Percentiles rank a stretch among this genome's conserved stretches.
phyloP scores from a whole-genome alignment of 2,113 vertebrate species.

The Tyto alba region DNA sequence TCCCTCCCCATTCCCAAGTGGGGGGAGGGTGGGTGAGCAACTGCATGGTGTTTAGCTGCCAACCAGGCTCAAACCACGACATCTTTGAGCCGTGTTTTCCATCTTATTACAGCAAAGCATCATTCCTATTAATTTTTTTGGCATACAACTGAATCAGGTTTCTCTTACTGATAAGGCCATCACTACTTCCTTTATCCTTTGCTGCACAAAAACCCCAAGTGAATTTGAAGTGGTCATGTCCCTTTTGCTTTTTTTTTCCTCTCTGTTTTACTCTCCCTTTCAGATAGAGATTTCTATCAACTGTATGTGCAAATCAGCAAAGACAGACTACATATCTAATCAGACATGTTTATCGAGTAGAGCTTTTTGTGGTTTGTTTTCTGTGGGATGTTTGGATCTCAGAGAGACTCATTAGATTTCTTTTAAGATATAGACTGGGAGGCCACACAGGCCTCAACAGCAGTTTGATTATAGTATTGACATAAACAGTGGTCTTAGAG shows the following conservation, averaged over 20 bases:
- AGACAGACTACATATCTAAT: slow-evolving; percentile 4
- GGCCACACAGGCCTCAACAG: slow-evolving; percentile 45
- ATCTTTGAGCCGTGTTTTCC: not conserved
- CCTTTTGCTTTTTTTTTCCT: not conserved
- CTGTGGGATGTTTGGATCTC: slow-evolving; percentile 31
- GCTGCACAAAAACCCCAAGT: not conserved
- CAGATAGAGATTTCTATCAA: not conserved
- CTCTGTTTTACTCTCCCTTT: not conserved
- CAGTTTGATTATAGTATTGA: slow-evolving; percentile 33
- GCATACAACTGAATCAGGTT: not conserved
- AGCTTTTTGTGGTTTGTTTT: slow-evolving; percentile 39
- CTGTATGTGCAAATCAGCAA: not conserved
- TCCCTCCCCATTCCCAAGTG: no score
- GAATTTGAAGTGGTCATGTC: not conserved
- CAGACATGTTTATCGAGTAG: slow-evolving; percentile 19
- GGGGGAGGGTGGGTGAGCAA: no score
- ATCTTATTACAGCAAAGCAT: not conserved
- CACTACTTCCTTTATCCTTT: not conserved
- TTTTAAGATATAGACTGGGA: slow-evolving; percentile 23
- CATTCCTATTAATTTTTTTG: not conserved
- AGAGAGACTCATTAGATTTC: slow-evolving; percentile 15
- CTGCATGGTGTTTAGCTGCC: no score
- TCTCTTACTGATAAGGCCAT: not conserved
- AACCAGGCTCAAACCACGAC: no score
- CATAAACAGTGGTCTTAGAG: slow-evolving; percentile 26